Base-by-base conservation (phyloP, 2,888 invertebrate genomes). In the Eumacrocentrus americanus region DNA sequence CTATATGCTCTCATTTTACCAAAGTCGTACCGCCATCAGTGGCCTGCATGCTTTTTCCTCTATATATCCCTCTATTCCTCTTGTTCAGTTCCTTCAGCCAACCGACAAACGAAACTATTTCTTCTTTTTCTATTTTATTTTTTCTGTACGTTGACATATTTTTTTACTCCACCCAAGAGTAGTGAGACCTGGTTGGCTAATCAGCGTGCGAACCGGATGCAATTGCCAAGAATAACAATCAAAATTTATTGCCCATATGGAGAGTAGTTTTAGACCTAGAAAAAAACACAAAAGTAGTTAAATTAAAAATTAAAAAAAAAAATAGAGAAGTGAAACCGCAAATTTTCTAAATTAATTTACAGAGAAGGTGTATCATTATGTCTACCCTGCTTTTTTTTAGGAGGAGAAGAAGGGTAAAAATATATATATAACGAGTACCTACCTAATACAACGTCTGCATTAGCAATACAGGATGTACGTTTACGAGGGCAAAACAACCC, bases 1-100 rank as follows among this genome's bases (percentile, higher is more conserved):
- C 63, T 12, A 66, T 57, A 61, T 63, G 71, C 72, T 75, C 69
- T 78, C 76, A 63, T 67, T 75, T 74, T 72, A 76, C 77, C 75
- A 78, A 78, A 77, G 77, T 64, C 61, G 23, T 18, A 61, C 77
- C 74, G 76, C 64, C 63, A n/a, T n/a, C n/a, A n/a, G n/a, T n/a
- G n/a, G n/a, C 48, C 18, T 22, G 38, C 60, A 18, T 55, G 47
- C 38, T 56, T 50, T 9, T 22, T 37, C 29, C 16, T 7, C 16
- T n/a, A n/a, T n/a, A n/a, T n/a, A n/a, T n/a, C n/a, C n/a, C n/a
- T n/a, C n/a, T n/a, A n/a, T n/a, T n/a, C n/a, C n/a, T n/a, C n/a
- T n/a, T n/a, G n/a, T n/a, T n/a, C n/a, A n/a, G 29, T 42, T 20
- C 16, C 46, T 48, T 34, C 11, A 38, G 1, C 22, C 9, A 14